phyloP scores from a whole-genome alignment of 2,888 invertebrate genomes.

The Aromia moschata region DNA sequence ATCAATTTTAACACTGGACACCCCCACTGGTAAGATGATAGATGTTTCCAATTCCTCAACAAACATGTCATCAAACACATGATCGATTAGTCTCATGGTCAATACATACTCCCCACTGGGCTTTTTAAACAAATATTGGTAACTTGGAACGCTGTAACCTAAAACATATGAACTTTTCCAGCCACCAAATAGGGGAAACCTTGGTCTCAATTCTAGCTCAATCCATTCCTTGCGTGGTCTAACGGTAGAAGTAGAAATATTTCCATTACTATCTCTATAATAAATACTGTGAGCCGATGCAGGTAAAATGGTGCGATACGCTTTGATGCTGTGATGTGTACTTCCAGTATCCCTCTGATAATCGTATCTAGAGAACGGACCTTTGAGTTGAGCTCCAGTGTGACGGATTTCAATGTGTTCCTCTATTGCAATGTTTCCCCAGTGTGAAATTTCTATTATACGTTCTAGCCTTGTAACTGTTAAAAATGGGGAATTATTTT shows the following conservation, averaged over 20 bases:
- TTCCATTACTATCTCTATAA: constrained; percentile 98
- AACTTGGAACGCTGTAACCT: constrained; percentile 94
- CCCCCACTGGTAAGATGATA: constrained; percentile 94
- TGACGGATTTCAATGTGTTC: constrained; percentile 93
- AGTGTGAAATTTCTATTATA: constrained; percentile 95
- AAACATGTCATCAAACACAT: constrained; percentile 96
- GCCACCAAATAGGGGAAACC: constrained; percentile 98
- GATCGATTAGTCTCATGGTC: constrained; percentile 95
- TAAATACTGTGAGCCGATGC: constrained; percentile 95
- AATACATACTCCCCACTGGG: constrained; percentile 80
- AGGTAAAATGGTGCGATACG: constrained; percentile 86
- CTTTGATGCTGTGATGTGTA: constrained; percentile 88
- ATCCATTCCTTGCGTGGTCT: constrained; percentile 89
- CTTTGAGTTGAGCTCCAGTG: constrained; percentile 91
- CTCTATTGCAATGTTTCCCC: constrained; percentile 98
- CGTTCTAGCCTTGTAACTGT: constrained; percentile 84
- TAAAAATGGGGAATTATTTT: constrained; percentile 95
- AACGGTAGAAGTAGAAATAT: constrained; percentile 97
- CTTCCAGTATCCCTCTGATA: constrained; percentile 93
- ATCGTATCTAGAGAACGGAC: constrained; percentile 96
- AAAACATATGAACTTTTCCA: constrained; percentile 98
- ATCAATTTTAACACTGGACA: constrained; percentile 80
- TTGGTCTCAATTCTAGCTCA: constrained; percentile 93
- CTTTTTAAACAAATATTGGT: constrained; percentile 89
- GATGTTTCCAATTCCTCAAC: constrained; percentile 89